phyloP scores from a whole-genome alignment of 1,140 invertebrate genomes.

The Dreissena rostriformis region DNA sequence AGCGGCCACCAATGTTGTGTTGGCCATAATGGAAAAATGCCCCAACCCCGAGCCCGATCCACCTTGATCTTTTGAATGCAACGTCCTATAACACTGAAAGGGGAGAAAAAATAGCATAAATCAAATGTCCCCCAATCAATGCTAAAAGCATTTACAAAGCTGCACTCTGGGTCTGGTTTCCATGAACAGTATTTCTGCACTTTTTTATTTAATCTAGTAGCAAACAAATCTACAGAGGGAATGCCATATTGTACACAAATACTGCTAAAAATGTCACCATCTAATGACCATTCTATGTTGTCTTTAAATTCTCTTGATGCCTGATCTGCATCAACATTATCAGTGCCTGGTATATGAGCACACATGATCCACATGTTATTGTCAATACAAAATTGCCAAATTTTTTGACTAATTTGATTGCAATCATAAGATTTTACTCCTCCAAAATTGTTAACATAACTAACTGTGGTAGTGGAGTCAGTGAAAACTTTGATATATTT shows the following conservation, averaged over 20 bases:
- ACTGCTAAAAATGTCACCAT: slow-evolving; percentile 37
- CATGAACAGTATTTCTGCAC: slow-evolving; percentile 8
- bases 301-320: slow-evolving; percentile 51
- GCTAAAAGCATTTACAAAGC: slow-evolving; percentile 45
- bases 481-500: no score
- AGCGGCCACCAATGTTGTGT: slow-evolving; percentile 44
- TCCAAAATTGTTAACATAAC: slow-evolving; percentile 55
- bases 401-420: slow-evolving; percentile 22
- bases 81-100: slow-evolving; percentile 57
- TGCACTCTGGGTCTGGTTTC: slow-evolving; percentile 32
- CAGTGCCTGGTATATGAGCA: slow-evolving; percentile 38
- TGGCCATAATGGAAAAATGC: slow-evolving; percentile 55
- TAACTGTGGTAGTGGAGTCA: slow-evolving; percentile 55
- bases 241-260: slow-evolving; percentile 13
- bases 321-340: slow-evolving; percentile 57
- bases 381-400: slow-evolving; percentile 61
- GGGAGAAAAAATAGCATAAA: slow-evolving; percentile 58
- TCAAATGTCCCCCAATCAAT: background rate
- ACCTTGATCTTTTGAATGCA: slow-evolving; percentile 54
- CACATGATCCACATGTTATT: slow-evolving; percentile 45
- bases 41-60: slow-evolving; percentile 31
- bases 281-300: slow-evolving; percentile 52
- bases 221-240: slow-evolving; percentile 16
- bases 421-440: slow-evolving; percentile 6
- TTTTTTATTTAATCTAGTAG: slow-evolving; percentile 27